Evolutionary conservation across 2,888 invertebrate species (phyloP).

Genomic region (Xanthorhoe spadicearia): DNA sequence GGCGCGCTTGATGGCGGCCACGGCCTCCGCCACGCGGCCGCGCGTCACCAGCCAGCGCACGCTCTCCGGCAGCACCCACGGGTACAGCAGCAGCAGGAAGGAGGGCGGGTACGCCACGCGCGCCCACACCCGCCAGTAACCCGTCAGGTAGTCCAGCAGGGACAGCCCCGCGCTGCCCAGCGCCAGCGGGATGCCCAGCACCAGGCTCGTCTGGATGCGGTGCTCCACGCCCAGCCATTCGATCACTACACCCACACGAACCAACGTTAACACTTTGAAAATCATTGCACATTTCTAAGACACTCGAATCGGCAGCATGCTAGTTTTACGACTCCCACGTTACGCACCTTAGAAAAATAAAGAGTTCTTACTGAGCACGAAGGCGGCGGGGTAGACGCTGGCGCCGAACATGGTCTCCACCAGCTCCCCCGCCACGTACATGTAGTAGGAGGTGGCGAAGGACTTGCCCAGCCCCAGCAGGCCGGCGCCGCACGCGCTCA

Average conservation of each 20-base stretch:
- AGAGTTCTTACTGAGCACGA: constrained; percentile 82
- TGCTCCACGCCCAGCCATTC: constrained; percentile 91
- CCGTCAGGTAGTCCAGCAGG: constrained; percentile 87
- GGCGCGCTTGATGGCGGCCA: constrained; percentile 84
- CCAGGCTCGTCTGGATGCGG: constrained; percentile 88
- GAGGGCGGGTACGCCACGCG: constrained; percentile 89
- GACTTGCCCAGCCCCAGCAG: constrained; percentile 83
- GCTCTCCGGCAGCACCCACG: constrained; percentile 90
- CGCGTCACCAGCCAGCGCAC: constrained; percentile 90
- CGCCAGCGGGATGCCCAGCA: constrained; percentile 89
- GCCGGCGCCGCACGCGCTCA: constrained; percentile 79
- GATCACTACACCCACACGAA: constrained; percentile 82
- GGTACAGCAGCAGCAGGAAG: constrained; percentile 87
- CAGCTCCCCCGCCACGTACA: constrained; percentile 82
- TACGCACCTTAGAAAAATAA: constrained; percentile 16
- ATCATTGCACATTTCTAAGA: background rate
- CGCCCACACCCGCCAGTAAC: constrained; percentile 89
- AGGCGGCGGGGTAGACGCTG: constrained; percentile 85
- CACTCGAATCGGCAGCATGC: background rate
- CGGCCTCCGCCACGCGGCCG: constrained; percentile 86
- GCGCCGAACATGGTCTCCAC: constrained; percentile 83
- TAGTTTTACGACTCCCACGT: background rate
- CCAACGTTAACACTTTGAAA: background rate
- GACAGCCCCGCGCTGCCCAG: constrained; percentile 88
- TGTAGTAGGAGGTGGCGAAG: constrained; percentile 79